These are phyloP conservation scores for Rattus rattus DNA, from an alignment of 2,113 vertebrate species.

Conservation along the genomic window DNA sequence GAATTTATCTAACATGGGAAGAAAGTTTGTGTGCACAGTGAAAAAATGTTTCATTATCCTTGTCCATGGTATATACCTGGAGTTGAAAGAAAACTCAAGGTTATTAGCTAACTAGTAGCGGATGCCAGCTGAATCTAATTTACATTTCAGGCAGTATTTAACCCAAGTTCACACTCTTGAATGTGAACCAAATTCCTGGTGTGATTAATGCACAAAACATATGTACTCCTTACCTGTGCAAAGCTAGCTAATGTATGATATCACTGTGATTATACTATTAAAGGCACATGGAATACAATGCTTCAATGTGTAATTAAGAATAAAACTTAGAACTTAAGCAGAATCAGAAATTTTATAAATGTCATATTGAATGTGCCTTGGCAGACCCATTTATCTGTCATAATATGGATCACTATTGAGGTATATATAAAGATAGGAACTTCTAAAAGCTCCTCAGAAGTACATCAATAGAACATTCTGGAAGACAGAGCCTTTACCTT, in stretches of 20 bases:
- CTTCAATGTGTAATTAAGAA: not conserved
- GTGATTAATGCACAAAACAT: not conserved
- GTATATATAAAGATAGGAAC: not conserved
- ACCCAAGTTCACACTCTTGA: not conserved
- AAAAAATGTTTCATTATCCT: not conserved
- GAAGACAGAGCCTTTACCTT: not conserved
- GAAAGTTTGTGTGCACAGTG: not conserved
- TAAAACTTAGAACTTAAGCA: not conserved
- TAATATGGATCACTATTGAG: not conserved
- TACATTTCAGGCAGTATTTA: not conserved
- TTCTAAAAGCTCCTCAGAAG: not conserved
- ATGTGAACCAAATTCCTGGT: not conserved
- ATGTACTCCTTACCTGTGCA: not conserved
- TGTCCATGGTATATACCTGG: not conserved
- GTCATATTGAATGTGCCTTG: not conserved
- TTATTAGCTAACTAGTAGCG: not conserved
- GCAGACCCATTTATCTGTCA: not conserved
- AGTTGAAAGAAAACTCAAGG: not conserved
- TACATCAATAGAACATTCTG: not conserved
- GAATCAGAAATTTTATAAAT: not conserved
- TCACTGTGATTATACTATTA: not conserved
- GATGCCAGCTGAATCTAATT: not conserved
- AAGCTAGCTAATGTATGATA: not conserved
- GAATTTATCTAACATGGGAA: not conserved
- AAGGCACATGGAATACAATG: not conserved